Evolutionary conservation across 2,888 invertebrate genomes (phyloP).

Genomic region (Orthonychiurus folsomi): DNA sequence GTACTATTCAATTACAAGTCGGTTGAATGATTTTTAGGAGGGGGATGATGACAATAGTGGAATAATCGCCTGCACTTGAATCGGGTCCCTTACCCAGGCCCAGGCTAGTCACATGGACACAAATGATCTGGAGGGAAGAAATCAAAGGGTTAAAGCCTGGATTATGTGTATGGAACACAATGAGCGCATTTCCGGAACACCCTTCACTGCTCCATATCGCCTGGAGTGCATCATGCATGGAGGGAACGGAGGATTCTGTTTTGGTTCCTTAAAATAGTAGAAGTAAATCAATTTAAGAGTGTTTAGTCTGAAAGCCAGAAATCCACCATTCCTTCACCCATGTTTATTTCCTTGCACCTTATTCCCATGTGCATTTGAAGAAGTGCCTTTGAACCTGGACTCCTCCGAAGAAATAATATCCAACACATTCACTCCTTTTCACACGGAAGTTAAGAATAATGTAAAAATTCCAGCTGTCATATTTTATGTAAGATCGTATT

Average conservation of each 20-base stretch:
- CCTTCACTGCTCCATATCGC: background rate
- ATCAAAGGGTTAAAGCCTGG: background rate
- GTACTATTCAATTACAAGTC: background rate
- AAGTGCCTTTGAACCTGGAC: background rate
- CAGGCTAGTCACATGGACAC: no score
- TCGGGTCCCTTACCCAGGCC: background rate
- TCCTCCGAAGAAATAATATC: no score
- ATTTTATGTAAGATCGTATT: no score
- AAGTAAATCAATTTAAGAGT: background rate
- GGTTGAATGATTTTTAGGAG: background rate
- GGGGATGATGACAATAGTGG: background rate
- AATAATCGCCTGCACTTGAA: background rate
- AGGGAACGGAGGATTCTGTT: no score
- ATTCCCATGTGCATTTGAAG: background rate
- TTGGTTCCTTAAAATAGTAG: background rate
- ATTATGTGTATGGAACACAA: background rate
- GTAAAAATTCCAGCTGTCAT: no score
- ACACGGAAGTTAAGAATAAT: no score
- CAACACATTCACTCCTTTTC: no score
- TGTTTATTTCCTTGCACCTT: background rate
- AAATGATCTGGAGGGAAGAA: no score
- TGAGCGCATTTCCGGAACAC: background rate
- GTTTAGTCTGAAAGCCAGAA: background rate
- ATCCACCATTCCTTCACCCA: background rate
- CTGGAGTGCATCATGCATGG: background rate